These are phyloP conservation scores for Pachydiplax longipennis DNA, from an alignment of 2,888 invertebrate genomes.

Conservation along the genomic window DNA sequence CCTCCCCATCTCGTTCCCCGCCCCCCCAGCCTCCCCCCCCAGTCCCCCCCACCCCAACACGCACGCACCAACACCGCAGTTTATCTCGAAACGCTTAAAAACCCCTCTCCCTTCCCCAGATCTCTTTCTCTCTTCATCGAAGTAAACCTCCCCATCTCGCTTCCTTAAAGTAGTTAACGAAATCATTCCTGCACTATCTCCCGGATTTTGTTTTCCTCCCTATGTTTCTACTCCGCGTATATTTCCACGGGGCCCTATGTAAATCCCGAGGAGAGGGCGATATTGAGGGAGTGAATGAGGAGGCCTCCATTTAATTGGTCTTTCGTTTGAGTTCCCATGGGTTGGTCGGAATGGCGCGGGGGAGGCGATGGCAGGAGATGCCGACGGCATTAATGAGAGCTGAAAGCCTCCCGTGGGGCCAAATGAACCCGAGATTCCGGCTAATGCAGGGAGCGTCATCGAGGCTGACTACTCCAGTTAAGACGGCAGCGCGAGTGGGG, in stretches of 20 bases:
- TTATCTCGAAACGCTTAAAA: not conserved
- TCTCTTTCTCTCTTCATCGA: not conserved
- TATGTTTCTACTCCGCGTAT: not conserved
- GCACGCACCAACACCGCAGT: not conserved
- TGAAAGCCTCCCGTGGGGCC: constrained; percentile 43
- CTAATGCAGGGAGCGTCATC: constrained; percentile 42
- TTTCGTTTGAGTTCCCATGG: constrained; percentile 44
- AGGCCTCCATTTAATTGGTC: constrained; percentile 40
- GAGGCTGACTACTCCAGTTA: constrained; percentile 43
- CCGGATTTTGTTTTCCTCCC: not conserved
- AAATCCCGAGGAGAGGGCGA: not conserved
- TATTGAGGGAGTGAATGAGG: constrained; percentile 11
- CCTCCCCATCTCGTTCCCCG: too few relatives aligned
- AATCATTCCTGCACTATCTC: constrained; percentile 26
- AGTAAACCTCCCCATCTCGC: not conserved
- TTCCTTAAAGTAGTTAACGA: constrained; percentile 21
- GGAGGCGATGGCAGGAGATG: constrained; percentile 14
- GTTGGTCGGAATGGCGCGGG: not conserved
- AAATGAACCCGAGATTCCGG: constrained; percentile 40
- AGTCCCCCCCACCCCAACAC: not conserved
- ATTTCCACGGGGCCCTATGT: not conserved
- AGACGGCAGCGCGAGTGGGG: constrained; percentile 15
- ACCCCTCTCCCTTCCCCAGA: not conserved
- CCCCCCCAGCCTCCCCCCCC: not conserved
- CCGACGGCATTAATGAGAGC: constrained; percentile 39